These are phyloP conservation scores for Glaucopsyche alexis DNA, from an alignment of 2,888 invertebrate species.

Conservation along the genomic window DNA sequence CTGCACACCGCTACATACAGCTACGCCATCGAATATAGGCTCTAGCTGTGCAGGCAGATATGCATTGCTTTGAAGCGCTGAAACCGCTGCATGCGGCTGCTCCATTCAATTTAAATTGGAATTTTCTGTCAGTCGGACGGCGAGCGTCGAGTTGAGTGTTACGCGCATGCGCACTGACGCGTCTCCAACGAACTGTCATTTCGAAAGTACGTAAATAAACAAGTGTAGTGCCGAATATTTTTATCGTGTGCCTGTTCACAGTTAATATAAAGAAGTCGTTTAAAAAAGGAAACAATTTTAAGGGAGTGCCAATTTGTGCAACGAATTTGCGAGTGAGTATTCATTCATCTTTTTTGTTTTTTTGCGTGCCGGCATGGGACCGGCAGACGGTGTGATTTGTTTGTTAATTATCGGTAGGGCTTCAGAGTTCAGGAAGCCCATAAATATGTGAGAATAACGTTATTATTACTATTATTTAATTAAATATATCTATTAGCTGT, in stretches of 20 bases:
- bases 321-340: constrained; percentile 68
- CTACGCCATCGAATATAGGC: too few relatives aligned
- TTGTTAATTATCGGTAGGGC: not conserved
- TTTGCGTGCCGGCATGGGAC: constrained; percentile 52
- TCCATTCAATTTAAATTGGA: constrained; percentile 40
- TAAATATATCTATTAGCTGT: too few relatives aligned
- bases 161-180: constrained; percentile 61
- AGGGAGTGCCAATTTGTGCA: constrained; percentile 55
- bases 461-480: too few relatives aligned
- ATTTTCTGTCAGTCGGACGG: constrained; percentile 58
- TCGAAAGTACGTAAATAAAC: constrained; percentile 70
- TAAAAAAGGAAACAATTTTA: constrained; percentile 1
- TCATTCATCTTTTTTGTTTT: constrained; percentile 54
- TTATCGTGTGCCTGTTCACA: constrained; percentile 41
- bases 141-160: constrained; percentile 50
- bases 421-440: not conserved
- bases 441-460: too few relatives aligned
- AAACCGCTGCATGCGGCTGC: not conserved
- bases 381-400: constrained; percentile 58
- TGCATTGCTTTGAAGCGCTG: not conserved
- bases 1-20: not conserved
- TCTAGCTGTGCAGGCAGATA: not conserved
- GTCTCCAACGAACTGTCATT: constrained; percentile 56
- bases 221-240: constrained; percentile 60
- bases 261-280: constrained; percentile 1